Conservation (phyloP, 2,888 invertebrate genomes). For the Cataglyphis albicans region DNA sequence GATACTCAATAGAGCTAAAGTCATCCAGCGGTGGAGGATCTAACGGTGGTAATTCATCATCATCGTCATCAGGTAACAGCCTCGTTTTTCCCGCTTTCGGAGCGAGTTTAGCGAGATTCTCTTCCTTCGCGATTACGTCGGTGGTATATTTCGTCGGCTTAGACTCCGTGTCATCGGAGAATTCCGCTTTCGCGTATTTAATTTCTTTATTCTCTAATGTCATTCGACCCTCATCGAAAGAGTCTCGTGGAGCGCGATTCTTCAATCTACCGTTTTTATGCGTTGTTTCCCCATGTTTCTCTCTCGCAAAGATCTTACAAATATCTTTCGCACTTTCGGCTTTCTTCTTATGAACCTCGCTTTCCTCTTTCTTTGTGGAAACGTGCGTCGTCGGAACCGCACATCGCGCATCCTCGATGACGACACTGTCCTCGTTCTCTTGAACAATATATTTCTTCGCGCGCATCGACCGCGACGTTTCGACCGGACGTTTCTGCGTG, state of each 20-base stretch:
- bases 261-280: not conserved
- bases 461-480: constrained; percentile 18
- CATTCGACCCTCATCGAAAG: not conserved
- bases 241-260: not conserved
- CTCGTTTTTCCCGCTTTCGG: constrained; percentile 51
- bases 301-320: not conserved
- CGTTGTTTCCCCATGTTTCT: not conserved
- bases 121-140: constrained; percentile 20
- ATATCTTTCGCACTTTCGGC: not conserved
- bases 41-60: constrained; percentile 47
- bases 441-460: constrained; percentile 71
- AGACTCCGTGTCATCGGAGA: not conserved
- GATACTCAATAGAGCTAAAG: constrained; percentile 79
- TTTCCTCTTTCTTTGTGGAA: constrained; percentile 28
- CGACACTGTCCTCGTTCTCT: constrained; percentile 77
- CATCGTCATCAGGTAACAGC: not conserved
- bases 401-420: constrained; percentile 73
- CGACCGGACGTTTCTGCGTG: constrained; percentile 6
- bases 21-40: constrained; percentile 70
- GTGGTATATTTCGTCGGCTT: not conserved
- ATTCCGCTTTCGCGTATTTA: constrained; percentile 13
- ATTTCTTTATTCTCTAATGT: not conserved
- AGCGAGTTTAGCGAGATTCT: constrained; percentile 9
- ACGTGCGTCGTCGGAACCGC: constrained; percentile 38
- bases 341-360: not conserved